Conservation (phyloP, 1,140 invertebrate species). For the Arctopsyche grandis region DNA sequence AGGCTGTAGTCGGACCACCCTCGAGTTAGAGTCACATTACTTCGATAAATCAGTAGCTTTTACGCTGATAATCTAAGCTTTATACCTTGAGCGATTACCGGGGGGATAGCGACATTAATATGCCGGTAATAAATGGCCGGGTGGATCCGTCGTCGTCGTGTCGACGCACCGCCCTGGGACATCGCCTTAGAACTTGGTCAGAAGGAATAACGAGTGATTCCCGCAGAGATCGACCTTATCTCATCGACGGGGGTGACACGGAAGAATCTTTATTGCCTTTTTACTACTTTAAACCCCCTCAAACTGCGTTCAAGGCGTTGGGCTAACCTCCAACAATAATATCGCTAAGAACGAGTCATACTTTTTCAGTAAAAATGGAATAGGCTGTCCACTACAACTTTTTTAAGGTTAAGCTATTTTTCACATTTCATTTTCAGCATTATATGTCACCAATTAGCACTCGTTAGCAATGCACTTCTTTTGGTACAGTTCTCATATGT, state of each 20-base stretch:
- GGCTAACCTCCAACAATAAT: no score
- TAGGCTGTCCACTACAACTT: no score
- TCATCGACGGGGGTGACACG: conserved; percentile 18
- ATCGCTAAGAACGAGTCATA: no score
- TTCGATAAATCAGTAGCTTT: conserved; percentile 11
- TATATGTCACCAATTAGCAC: no score
- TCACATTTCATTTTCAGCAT: no score
- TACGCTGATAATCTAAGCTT: conserved; percentile 14
- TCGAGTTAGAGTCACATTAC: background rate
- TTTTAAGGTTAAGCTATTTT: no score
- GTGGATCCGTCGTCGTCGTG: conserved; percentile 7
- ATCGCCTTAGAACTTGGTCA: background rate
- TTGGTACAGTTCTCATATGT: no score
- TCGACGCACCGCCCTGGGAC: background rate
- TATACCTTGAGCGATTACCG: conserved; percentile 11
- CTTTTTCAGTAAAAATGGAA: no score
- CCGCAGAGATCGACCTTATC: conserved; percentile 15
- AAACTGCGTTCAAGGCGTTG: background rate
- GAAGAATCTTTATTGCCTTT: background rate
- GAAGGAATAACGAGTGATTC: background rate
- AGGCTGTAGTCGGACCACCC: background rate
- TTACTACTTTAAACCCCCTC: background rate
- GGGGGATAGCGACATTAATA: conserved; percentile 8
- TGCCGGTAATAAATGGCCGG: conserved; percentile 1
- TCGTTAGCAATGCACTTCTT: no score